A percentile compares a stretch with the other conserved stretches of the same genome.
phyloP scores from a whole-genome alignment of 2,888 invertebrate species.

The Drosophila borborema region DNA sequence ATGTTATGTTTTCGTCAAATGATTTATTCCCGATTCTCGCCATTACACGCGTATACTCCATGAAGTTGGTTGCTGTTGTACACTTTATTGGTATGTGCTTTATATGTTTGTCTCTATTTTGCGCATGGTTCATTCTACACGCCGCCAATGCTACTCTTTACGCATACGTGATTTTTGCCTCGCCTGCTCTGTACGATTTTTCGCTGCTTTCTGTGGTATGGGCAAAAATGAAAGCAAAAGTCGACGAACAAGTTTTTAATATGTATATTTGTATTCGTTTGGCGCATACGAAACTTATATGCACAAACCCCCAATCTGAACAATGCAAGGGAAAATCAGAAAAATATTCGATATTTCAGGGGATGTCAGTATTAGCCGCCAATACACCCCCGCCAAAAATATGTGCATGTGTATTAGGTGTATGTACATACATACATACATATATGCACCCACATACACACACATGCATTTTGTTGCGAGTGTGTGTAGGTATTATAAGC shows the following conservation, averaged over 20 bases:
- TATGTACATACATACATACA: slow-evolving; percentile 6
- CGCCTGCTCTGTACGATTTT: slow-evolving; percentile 60
- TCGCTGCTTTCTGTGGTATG: slow-evolving; percentile 58
- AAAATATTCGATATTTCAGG: slow-evolving; percentile 50
- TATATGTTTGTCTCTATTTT: slow-evolving; percentile 53
- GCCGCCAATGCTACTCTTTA: slow-evolving; percentile 50
- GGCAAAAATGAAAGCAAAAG: slow-evolving; percentile 83
- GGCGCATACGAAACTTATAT: slow-evolving; percentile 23
- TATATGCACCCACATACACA: slow-evolving; percentile 18
- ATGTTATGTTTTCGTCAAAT: slow-evolving; percentile 72
- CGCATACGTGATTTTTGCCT: slow-evolving; percentile 74
- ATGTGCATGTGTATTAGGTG: slow-evolving; percentile 8
- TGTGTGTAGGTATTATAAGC: neutral
- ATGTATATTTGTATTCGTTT: slow-evolving; percentile 29
- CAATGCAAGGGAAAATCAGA: slow-evolving; percentile 25
- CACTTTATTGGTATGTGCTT: slow-evolving; percentile 27
- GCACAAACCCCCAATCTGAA: neutral
- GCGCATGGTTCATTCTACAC: slow-evolving; percentile 9
- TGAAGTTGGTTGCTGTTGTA: slow-evolving; percentile 67
- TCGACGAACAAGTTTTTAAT: slow-evolving; percentile 79
- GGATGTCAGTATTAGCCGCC: slow-evolving; percentile 48
- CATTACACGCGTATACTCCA: slow-evolving; percentile 50
- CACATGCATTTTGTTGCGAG: slow-evolving; percentile 14
- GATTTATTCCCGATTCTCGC: slow-evolving; percentile 63
- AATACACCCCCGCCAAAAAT: slow-evolving; percentile 43